phyloP scores from a whole-genome alignment of 2,888 invertebrate genomes.

The Acholoe squamosa region DNA sequence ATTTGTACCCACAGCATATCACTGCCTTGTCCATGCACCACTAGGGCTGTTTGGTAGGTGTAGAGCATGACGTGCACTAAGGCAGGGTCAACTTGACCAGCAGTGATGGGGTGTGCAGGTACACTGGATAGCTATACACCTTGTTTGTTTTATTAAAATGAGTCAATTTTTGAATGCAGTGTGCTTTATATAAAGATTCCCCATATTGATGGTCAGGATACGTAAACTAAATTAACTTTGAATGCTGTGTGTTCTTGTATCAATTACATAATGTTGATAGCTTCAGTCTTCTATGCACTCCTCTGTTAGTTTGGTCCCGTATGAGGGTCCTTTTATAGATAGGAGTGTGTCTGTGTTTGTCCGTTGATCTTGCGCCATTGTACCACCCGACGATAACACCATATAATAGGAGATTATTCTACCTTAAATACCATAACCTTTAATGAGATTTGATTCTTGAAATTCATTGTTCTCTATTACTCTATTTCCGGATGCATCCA shows the following conservation, averaged over 20 bases:
- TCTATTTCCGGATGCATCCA: neutral
- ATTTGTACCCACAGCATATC: constrained; percentile 5
- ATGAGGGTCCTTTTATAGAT: neutral
- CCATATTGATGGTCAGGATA: neutral
- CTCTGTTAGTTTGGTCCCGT: neutral
- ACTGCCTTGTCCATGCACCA: neutral
- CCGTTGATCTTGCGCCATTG: neutral
- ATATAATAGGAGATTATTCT: constrained; percentile 13
- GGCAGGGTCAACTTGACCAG: neutral
- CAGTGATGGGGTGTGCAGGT: constrained; percentile 40
- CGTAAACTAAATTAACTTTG: neutral
- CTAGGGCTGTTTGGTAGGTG: neutral
- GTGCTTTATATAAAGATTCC: neutral
- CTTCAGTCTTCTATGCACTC: constrained; percentile 42
- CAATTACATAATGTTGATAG: constrained; percentile 10
- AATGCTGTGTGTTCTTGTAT: neutral
- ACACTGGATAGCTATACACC: neutral
- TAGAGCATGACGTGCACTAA: neutral
- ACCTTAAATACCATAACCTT: constrained; percentile 16
- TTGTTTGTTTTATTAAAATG: neutral
- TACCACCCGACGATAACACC: neutral
- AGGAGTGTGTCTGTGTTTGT: neutral
- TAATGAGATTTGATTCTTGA: constrained; percentile 30
- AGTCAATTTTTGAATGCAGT: constrained; percentile 16
- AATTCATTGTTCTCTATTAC: neutral